Base-by-base conservation (phyloP, 2,113 vertebrate genomes). In the Geothlypis trichas region DNA sequence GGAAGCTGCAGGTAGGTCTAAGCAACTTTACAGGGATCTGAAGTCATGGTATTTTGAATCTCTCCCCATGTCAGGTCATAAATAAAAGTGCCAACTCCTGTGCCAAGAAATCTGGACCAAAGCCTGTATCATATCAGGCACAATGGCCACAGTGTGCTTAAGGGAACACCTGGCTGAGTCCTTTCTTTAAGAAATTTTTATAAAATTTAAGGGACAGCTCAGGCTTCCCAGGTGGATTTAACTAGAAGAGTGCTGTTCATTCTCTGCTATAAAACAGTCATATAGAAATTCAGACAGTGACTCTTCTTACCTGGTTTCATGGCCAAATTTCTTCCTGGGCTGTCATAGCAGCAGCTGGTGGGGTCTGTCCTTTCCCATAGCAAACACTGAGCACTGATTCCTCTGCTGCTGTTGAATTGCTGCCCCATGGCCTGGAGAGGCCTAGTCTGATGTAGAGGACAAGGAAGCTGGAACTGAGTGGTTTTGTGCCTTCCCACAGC, bases 1-100 rank as follows among this genome's bases (percentile, higher is more conserved):
- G 97, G 97, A 98, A 90, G 88, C 97, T 99, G 82, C 98, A 99
- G 98, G 99, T 99, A 98, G 97, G 97, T 91, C 68, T 58, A 72
- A 74, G 23, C 7, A 51, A 49, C 79, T 47, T 79, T 28, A 47
- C 55, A 77, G 63, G 33, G 35, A 16, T 18, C 69, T 69, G 16
- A 46, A 84, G 33, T 54, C 8, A 7, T 14, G 54, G 59, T 39
- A 28, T 74, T 71, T 83, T 66, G 21, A 84, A 37, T 16, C 44
- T 16, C 13, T 86, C 30, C 30, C 23, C 11, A 2, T 19, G 15
- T 42, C 42, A 78, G 71, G 14, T 47, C 3, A 0, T 46, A 74
- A 86, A 58, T 80, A 88, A 93, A 85, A 20, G 39, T 42, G 39
- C 66, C 19, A 75, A 41, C 8, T 52, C 51, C 30, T 55, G 15